Evolutionary conservation across 2,888 invertebrate species (phyloP).

Genomic region (Rhyacophila evoluta): DNA sequence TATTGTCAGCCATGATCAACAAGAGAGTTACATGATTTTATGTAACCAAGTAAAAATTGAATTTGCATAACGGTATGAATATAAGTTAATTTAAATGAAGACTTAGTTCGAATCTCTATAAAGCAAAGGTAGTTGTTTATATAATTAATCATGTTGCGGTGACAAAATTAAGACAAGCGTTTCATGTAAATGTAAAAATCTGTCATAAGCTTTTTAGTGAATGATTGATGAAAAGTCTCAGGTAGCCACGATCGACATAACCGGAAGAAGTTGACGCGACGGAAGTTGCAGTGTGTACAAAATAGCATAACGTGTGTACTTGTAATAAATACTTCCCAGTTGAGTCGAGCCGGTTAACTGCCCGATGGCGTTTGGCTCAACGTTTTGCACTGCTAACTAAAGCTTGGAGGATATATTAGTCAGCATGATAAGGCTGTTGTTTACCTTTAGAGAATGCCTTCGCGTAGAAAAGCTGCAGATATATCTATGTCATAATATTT

Average conservation of each 20-base stretch:
- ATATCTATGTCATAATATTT: not conserved
- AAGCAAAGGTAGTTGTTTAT: too few species aligned
- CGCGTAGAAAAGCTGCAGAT: not conserved
- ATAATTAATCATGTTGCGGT: too few species aligned
- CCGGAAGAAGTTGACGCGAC: not conserved
- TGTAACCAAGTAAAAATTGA: too few species aligned
- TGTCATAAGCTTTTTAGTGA: not conserved
- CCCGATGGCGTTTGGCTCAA: not conserved
- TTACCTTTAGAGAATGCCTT: not conserved
- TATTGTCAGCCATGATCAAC: too few species aligned
- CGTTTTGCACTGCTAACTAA: not conserved
- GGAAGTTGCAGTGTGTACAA: slow-evolving; percentile 20
- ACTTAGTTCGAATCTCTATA: too few species aligned
- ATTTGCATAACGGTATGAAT: too few species aligned
- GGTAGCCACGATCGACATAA: not conserved
- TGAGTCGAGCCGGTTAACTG: not conserved
- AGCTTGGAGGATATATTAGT: slow-evolving; percentile 9
- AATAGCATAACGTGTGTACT: not conserved
- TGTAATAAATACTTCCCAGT: not conserved
- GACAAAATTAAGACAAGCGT: too few species aligned
- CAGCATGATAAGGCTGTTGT: slow-evolving; percentile 2
- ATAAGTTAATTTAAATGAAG: too few species aligned
- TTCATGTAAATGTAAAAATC: too few species aligned
- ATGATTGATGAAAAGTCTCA: not conserved
- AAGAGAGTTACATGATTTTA: too few species aligned